Base-by-base conservation (phyloP, 2,113 vertebrate genomes). In the Tursiops truncatus region DNA sequence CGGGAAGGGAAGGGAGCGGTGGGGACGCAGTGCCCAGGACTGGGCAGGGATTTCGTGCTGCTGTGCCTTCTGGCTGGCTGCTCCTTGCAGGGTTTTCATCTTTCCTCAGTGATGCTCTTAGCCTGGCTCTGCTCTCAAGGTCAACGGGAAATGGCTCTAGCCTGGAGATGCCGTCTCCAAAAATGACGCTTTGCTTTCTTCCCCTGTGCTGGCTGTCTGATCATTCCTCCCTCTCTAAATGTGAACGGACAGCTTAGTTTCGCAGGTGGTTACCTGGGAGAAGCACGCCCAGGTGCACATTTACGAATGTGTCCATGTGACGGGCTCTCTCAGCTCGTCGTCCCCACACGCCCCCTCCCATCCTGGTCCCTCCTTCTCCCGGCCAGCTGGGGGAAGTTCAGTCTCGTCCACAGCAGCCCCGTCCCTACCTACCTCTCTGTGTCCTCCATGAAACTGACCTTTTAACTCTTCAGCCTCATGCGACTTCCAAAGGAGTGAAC, bases 161-260 rank as follows among this genome's bases (percentile, higher is more conserved):
- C 84, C 65, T 76, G 25, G 82, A 77, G 91, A 80, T 23, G 11
- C 41, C 74, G 88, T 86, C 89, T 96, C 50, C 12, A 76, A 38
- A 92, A 76, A 67, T 28, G 65, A 63, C 2, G 33, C 60, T 92
- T 94, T 20, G 18, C 70, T 50, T 74, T 47, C 58, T 77, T 74
- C 41, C 53, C 36, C 6, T 4, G 38, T 77, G n/a, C 38, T 62
- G 68, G 50, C 77, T 89, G 36, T 73, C 67, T 88, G 25, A 94
- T 68, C 33, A 0, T 62, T 50, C 23, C 77, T 82, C 41, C 71
- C 71, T 88, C 70, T 73, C 53, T 77, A 71, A 76, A 71, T 96
- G n/a, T 12, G 56, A 85, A 71, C 7, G 58, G 89, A 89, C 80
- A 77, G 67, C 62, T 23, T 81, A 12, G 36, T 11, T 73, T 80